Base-by-base conservation (phyloP, 1,140 invertebrate genomes). In the Potamilus streckersoni region DNA sequence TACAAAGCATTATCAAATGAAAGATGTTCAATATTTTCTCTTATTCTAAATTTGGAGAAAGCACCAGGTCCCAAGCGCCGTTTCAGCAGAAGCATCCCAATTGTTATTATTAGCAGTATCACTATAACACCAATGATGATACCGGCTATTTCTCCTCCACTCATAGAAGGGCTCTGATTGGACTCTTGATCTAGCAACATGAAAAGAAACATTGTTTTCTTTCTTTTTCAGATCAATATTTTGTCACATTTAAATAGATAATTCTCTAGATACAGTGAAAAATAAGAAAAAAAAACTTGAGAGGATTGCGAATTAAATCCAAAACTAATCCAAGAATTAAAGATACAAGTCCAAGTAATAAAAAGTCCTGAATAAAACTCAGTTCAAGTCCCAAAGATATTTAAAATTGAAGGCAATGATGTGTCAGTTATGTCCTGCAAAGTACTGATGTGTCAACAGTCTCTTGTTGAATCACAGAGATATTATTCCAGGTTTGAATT, bases 1-100 rank as follows among this genome's bases (percentile, higher is more conserved):
- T 74, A 74, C 27, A 67, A 3, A 69, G 66, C 73, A 23, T 74
- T 74, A 58, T 67, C 65, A 60, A 74, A 74, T 49, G 65, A 58
- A 58, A 68, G 38, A 59, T 49, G 31, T 61, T 27, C 66, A 14
- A 23, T 1, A 27, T 71, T 14, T 58, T 57, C 57, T n/a, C 13
- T 69, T 2, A 15, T 31, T 17, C 15, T 58, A 66, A 8, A 66
- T 17, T 15, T 68, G 59, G 5, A 74, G 23, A 58, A 65, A 31
- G 49, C 73, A 65, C 20, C 23, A 49, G 38, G 11, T 49, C 38
- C 38, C 6, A 49, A 49, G 38, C 6, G 38, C 11, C 11, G 63
- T 49, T 66, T 68, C 66, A 69, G 68, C 16, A 74, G 19, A 61
- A 61, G 57, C n/a, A 74, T 59, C 2, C 68, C 58, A n/a, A 31